Base-by-base conservation (phyloP, 2,888 invertebrate species). In the Athrips mouffetella region DNA sequence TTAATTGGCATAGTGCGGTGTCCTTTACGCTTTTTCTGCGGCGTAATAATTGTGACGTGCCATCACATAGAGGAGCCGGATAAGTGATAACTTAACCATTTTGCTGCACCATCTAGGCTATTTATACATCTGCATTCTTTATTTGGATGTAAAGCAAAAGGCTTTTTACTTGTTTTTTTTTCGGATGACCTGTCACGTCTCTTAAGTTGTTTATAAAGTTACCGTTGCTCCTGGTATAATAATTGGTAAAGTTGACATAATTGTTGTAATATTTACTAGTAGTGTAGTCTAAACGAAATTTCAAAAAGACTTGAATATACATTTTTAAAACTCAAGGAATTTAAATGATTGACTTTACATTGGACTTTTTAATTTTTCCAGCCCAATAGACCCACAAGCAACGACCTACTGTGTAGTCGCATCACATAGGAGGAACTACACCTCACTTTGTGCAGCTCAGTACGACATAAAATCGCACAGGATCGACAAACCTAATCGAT, bases 371-470 rank as follows among this genome's bases (percentile, higher is more conserved):
- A 42, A 42, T 16, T 11, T 11, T 50, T 75, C 16, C 74, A 88
- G 88, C 50, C 87, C 88, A 20, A 81, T 88, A 57, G 88, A 88
- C 50, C 88, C 88, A 0, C 86, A 87, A 70, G 70, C 74, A 8
- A 86, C 87, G 0, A 73, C 70, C 10, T 88, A 88, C 61, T 88
- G 86, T 62, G 82, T 87, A 0, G 84, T 88, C 0, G 85, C 85
- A 1, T 87, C 87, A 0, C 76, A 76, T 25, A 68, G 67, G 15
- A 80, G 70, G 49, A 85, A 84, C 68, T 88, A 86, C 63, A 85
- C 85, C 0, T 85, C 88, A 0, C 72, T 88, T 0, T 88, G 88
- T 49, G 80, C 85, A 0, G 88, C 88, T 1, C 85, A 83, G 51
- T 68, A 68, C 30, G 86, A 86, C 39, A 60, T 77, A 1, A 77